Percentiles rank a stretch among this genome's conserved stretches.
phyloP scores from a whole-genome alignment of 2,797 vertebrate species.

The Meda fulgida region DNA sequence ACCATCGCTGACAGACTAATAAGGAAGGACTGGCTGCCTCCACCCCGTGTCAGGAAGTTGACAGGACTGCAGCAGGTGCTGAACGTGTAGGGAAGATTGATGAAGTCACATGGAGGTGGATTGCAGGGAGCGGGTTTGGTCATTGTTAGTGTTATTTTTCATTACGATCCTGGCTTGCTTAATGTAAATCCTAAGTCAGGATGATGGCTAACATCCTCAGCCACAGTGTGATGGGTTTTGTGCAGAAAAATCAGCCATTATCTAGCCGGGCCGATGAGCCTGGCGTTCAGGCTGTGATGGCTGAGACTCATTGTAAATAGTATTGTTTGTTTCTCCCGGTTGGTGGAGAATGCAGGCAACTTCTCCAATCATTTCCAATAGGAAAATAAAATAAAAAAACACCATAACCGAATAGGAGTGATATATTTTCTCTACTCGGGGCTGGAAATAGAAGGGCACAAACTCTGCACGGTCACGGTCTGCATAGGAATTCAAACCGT shows the following conservation, averaged over 20 bases:
- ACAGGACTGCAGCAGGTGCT: conserved; percentile 65
- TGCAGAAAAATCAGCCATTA: conserved; percentile 41
- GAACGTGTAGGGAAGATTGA: conserved; percentile 66
- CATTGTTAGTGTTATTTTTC: conserved; percentile 61
- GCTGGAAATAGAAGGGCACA: conserved; percentile 43
- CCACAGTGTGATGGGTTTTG: conserved; percentile 30
- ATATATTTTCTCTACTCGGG: conserved; percentile 11
- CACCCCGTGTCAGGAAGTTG: conserved; percentile 63
- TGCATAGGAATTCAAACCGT: conserved; percentile 42
- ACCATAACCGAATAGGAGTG: conserved; percentile 20
- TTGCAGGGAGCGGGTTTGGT: conserved; percentile 54
- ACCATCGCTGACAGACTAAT: conserved; percentile 63
- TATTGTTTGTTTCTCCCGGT: conserved; percentile 42
- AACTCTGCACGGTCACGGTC: conserved; percentile 27
- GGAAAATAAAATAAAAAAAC: conserved; percentile 45
- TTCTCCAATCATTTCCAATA: conserved; percentile 45
- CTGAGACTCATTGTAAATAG: conserved; percentile 48
- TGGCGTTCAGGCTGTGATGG: conserved; percentile 20
- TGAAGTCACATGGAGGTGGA: conserved; percentile 62
- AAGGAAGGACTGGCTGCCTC: conserved; percentile 64
- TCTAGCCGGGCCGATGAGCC: conserved; percentile 25
- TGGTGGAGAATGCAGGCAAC: conserved; percentile 32
- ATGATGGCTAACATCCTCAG: conserved; percentile 52
- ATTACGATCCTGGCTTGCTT: conserved; percentile 48
- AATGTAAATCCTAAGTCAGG: conserved; percentile 54